Percentiles rank a stretch among this genome's conserved stretches.
Conservation (phyloP, 2,888 invertebrate genomes). For the Athalia rosae region DNA sequence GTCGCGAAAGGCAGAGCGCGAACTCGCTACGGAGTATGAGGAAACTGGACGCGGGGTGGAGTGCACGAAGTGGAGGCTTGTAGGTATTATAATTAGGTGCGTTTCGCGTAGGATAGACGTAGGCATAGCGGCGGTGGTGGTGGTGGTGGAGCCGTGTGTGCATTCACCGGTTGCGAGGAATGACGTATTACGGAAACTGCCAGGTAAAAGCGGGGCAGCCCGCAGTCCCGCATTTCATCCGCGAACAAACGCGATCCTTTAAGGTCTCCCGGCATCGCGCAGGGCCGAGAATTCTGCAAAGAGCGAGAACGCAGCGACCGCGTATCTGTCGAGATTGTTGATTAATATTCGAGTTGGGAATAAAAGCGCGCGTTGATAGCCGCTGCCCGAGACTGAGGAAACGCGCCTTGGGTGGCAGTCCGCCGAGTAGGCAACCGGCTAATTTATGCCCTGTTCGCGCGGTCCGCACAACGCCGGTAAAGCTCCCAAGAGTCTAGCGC, state of each 20-base stretch:
- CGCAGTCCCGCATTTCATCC: too few relatives aligned
- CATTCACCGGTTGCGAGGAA: not conserved
- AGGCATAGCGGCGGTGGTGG: not conserved
- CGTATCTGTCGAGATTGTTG: slow-evolving; percentile 53
- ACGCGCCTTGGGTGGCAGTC: slow-evolving; percentile 58
- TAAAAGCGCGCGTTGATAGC: slow-evolving; percentile 54
- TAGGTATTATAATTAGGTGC: slow-evolving; percentile 27
- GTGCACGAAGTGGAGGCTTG: not conserved
- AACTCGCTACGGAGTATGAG: too few relatives aligned
- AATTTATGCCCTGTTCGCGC: slow-evolving; percentile 26
- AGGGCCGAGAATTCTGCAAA: not conserved
- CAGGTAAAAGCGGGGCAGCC: slow-evolving; percentile 12
- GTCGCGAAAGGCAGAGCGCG: too few relatives aligned
- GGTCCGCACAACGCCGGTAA: not conserved
- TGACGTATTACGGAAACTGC: slow-evolving; percentile 40
- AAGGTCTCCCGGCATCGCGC: too few relatives aligned
- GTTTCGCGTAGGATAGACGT: not conserved
- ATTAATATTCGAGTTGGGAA: slow-evolving; percentile 61
- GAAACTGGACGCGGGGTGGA: too few relatives aligned
- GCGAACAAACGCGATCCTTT: too few relatives aligned
- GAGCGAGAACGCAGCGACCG: not conserved
- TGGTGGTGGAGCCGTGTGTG: not conserved
- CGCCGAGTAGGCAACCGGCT: not conserved
- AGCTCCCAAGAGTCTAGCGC: too few relatives aligned
- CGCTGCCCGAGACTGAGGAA: slow-evolving; percentile 54